Base-by-base conservation (phyloP, 2,797 vertebrate species). In the Ispidina lecontei region DNA sequence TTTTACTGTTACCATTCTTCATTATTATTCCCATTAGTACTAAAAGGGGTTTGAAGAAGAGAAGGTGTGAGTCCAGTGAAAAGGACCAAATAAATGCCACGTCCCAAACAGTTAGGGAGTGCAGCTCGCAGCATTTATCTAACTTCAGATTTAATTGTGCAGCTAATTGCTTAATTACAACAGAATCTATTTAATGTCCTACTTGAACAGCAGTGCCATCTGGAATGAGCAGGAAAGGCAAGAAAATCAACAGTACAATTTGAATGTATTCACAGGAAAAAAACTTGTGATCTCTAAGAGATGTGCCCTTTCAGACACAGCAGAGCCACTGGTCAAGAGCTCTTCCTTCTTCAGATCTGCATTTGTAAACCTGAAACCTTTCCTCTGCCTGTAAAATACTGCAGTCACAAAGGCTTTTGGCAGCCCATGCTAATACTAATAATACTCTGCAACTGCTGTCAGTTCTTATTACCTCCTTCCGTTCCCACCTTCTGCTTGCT, bases 111-210 rank as follows among this genome's bases (percentile, higher is more conserved):
- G 28, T 67, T 88, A 41, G 0, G 2, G 46, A 80, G 23, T 43
- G 37, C 1, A 5, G 43, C 51, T 87, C 76, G 71, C 41, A 55
- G 39, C 35, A 70, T 60, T 89, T 84, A 54, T 58, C 44, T 70
- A 73, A 91, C 59, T 84, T 78, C 21, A 76, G 33, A 72, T 92
- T 90, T 93, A 92, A 81, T 79, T 76, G 70, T 86, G 68, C 77
- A 90, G 47, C 70, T 96, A 93, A 88, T 88, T 90, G 64, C 52
- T 90, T 91, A 86, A 91, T 88, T 87, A 72, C 41, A 72, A 46
- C 47, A 91, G 41, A 85, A 76, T 76, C 52, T 86, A 37, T 75
- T 80, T 89, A 78, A 56, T 68, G 52, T 52, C 82, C 73, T 78
- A 12, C 26, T 84, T 84, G n/a, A 91, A 63, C 39, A 58, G 47